Evolutionary conservation across 2,797 vertebrate genomes (phyloP).

Genomic region (Crocodylus rhombifer): DNA sequence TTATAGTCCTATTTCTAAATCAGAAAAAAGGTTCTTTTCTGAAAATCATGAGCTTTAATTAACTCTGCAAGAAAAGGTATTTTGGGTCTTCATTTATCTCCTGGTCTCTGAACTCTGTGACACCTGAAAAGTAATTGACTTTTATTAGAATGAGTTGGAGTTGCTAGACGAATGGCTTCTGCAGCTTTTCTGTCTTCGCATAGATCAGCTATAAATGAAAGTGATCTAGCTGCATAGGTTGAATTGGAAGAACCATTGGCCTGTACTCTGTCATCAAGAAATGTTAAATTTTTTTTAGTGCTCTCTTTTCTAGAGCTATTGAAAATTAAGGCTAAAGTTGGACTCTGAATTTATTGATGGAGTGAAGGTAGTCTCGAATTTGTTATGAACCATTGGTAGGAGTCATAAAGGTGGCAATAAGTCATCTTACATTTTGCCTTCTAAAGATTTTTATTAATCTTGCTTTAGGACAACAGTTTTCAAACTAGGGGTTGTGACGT

Average conservation of each 20-base stretch:
- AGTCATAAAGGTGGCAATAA: not conserved
- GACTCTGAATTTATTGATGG: not conserved
- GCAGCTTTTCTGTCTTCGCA: not conserved
- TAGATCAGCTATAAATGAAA: not conserved
- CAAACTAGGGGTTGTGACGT: no score
- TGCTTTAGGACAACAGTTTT: no score
- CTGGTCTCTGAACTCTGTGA: not conserved
- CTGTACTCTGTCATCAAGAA: not conserved
- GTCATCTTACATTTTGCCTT: not conserved
- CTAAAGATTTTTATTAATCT: not conserved
- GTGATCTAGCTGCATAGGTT: not conserved
- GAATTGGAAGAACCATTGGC: not conserved
- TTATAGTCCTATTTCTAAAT: not conserved
- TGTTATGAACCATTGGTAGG: not conserved
- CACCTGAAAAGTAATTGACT: not conserved
- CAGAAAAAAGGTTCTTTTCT: slow-evolving; percentile 8
- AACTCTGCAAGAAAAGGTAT: not conserved
- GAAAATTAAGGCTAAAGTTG: not conserved
- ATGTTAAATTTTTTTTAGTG: not conserved
- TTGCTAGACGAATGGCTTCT: not conserved
- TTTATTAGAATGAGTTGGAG: slow-evolving; percentile 17
- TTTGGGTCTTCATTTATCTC: slow-evolving; percentile 18
- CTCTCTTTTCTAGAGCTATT: not conserved
- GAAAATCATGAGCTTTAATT: not conserved
- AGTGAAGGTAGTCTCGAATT: not conserved